Percentiles rank a stretch among this genome's conserved stretches.
Evolutionary conservation across 2,113 vertebrate species (phyloP).

Genomic region (Brienomyrus brachyistius): DNA sequence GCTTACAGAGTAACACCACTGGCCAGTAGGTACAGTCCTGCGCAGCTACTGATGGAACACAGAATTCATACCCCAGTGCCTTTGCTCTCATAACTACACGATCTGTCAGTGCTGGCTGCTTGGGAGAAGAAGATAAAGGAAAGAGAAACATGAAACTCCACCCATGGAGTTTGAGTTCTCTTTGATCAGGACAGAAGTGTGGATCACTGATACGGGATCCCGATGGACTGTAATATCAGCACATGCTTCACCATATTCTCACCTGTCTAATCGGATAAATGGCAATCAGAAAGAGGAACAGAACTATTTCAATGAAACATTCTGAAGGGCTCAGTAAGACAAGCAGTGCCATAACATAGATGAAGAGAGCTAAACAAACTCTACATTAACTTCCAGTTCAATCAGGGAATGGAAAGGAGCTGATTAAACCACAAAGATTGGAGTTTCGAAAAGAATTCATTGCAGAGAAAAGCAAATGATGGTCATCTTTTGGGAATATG

Average conservation of each 20-base stretch:
- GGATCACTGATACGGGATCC: neutral
- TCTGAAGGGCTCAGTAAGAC: neutral
- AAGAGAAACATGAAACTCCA: neutral
- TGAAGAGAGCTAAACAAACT: neutral
- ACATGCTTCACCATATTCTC: neutral
- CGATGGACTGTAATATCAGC: neutral
- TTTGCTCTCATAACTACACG: neutral
- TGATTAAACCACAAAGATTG: neutral
- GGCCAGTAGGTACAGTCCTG: neutral
- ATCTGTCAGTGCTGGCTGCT: neutral
- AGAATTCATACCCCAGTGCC: neutral
- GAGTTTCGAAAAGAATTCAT: neutral
- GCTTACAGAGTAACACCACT: conserved; percentile 4
- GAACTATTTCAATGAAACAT: neutral
- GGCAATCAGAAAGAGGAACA: neutral
- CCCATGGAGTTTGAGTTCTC: neutral
- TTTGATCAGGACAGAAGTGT: neutral
- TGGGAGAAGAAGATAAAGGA: neutral
- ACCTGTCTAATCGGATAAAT: neutral
- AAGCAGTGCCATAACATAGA: neutral
- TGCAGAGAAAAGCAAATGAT: neutral
- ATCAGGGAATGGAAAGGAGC: neutral
- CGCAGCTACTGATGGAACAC: conserved; percentile 2
- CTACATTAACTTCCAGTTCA: neutral
- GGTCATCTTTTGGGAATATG: neutral